Base-by-base conservation (phyloP, 1,140 invertebrate genomes). In the Brachionus angularis region DNA sequence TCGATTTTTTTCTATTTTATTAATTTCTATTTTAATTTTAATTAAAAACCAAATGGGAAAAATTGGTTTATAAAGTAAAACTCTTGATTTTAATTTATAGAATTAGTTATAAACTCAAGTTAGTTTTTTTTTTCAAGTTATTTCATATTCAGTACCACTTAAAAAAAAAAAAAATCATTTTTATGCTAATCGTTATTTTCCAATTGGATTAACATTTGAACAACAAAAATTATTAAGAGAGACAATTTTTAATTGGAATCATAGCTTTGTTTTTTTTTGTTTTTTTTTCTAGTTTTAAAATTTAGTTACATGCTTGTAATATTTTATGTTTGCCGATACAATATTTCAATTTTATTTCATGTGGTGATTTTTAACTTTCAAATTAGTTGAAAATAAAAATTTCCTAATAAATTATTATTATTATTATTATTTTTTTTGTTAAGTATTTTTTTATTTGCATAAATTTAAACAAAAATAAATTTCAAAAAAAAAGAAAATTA, bases 161-260 rank as follows among this genome's bases (percentile, higher is more conserved):
- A 16, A 55, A 14, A 33, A 55, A 27, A 55, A 55, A 21, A 58
- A 58, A 31, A 58, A 58, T 58, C 36, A 39, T 21, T 58, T 58
- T 58, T 31, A 58, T 58, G 36, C 33, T 36, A 58, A 42, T 58
- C 53, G 53, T 39, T 58, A 33, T 23, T 58, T 58, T 58, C 53
- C 53, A 58, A 58, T 58, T 58, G 53, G 53, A 58, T 58, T 58
- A 58, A 34, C 53, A 58, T 58, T n/a, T n/a, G n/a, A n/a, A n/a
- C n/a, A n/a, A n/a, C n/a, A n/a, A n/a, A n/a, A n/a, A n/a, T n/a
- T n/a, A n/a, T n/a, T n/a, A n/a, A n/a, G n/a, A n/a, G n/a, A n/a
- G n/a, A n/a, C n/a, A n/a, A n/a, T n/a, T n/a, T n/a, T n/a, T n/a
- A n/a, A n/a, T n/a, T n/a, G n/a, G n/a, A n/a, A n/a, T n/a, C n/a